These are phyloP conservation scores for Leptocoma aspasia DNA, from an alignment of 2,113 vertebrate genomes.

Conservation along the genomic window DNA sequence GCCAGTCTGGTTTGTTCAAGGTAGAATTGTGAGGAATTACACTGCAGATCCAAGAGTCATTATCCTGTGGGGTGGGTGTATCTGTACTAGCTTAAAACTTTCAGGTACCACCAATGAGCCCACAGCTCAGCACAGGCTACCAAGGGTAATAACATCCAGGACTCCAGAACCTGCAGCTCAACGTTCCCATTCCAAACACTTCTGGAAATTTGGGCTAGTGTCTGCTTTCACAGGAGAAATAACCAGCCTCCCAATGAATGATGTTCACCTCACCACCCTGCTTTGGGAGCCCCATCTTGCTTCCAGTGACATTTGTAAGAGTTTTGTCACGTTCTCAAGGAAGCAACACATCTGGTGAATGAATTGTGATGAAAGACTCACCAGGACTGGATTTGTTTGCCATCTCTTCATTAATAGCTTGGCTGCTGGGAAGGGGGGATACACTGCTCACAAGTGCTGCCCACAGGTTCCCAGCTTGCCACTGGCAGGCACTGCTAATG, in stretches of 20 bases:
- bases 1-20: neutral
- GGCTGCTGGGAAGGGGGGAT: neutral
- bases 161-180: neutral
- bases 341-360: neutral
- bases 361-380: neutral
- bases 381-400: neutral
- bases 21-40: neutral
- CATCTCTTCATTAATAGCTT: neutral
- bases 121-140: neutral
- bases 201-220: neutral
- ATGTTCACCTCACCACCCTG: neutral
- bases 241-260: neutral
- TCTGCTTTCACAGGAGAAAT: neutral
- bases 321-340: neutral
- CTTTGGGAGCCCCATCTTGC: neutral
- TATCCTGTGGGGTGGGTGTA: fast-evolving
- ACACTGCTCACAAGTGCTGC: neutral
- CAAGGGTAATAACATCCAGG: neutral
- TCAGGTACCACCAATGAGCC: neutral
- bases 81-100: neutral
- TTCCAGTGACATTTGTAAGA: neutral
- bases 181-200: neutral
- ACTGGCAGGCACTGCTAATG: neutral
- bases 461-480: neutral
- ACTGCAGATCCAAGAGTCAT: neutral